Percentiles rank a stretch among this genome's conserved stretches.
Evolutionary conservation across 2,797 vertebrate genomes (phyloP).

Genomic region (Mus minutoides): DNA sequence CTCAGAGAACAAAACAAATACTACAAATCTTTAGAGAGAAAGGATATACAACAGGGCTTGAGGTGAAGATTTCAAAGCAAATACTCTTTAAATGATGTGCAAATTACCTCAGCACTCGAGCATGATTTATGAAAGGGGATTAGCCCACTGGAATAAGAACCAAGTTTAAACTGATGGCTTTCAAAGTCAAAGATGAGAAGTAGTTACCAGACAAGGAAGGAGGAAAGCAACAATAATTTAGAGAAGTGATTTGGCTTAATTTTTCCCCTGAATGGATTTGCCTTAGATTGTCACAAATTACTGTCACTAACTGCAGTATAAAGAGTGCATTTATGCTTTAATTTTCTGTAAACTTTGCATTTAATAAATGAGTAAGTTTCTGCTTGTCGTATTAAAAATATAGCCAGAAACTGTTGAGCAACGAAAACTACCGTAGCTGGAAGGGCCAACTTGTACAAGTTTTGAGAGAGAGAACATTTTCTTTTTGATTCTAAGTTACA

Average conservation of each 20-base stretch:
- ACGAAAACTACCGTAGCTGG: conserved; percentile 72
- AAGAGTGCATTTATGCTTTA: conserved; percentile 78
- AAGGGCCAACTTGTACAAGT: conserved; percentile 75
- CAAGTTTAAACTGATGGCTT: conserved; percentile 88
- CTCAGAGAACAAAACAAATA: conserved; percentile 93
- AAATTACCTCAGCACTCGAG: conserved; percentile 92
- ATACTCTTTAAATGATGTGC: conserved; percentile 91
- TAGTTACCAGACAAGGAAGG: conserved; percentile 83
- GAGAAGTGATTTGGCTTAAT: conserved; percentile 83
- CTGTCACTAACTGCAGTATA: conserved; percentile 76
- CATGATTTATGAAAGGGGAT: conserved; percentile 91
- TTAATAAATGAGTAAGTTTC: conserved; percentile 76
- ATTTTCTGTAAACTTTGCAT: conserved; percentile 75
- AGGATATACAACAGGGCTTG: conserved; percentile 91
- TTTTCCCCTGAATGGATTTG: conserved; percentile 61
- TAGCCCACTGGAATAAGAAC: conserved; percentile 90
- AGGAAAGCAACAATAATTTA: conserved; percentile 84
- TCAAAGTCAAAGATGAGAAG: conserved; percentile 89
- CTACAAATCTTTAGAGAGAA: conserved; percentile 90
- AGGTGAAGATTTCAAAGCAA: conserved; percentile 94
- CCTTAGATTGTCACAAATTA: conserved; percentile 78
- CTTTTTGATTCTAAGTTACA: conserved; percentile 82
- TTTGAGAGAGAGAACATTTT: conserved; percentile 78
- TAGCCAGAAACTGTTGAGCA: conserved; percentile 69
- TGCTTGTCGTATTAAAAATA: conserved; percentile 68